phyloP scores from a whole-genome alignment of 2,888 invertebrate species.

The Aplocera efformata region DNA sequence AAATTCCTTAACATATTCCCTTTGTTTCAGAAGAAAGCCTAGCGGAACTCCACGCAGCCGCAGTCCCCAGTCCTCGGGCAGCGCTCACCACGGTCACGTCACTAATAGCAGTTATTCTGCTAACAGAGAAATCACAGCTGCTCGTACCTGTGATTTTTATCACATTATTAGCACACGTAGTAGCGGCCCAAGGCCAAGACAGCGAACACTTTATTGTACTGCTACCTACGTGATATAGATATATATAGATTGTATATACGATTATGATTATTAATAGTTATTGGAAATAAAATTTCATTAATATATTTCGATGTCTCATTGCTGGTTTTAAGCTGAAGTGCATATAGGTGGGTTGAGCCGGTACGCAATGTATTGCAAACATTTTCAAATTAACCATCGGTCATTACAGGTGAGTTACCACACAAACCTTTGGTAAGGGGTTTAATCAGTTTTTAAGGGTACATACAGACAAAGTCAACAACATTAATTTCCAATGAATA shows the following conservation, averaged over 20 bases:
- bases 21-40: conserved; percentile 78
- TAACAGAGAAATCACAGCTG: conserved; percentile 41
- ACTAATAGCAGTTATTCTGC: conserved; percentile 40
- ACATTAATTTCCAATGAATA: too few species aligned
- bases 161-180: conserved; percentile 38
- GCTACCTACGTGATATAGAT: conserved; percentile 66
- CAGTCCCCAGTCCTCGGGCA: conserved; percentile 44
- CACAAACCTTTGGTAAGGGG: too few species aligned
- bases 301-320: conserved; percentile 46
- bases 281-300: conserved; percentile 74
- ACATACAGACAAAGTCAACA: too few species aligned
- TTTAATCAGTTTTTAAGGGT: too few species aligned
- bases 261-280: conserved; percentile 59
- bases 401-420: too few species aligned
- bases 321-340: too few species aligned
- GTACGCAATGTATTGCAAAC: too few species aligned
- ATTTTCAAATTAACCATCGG: too few species aligned
- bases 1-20: conserved; percentile 36
- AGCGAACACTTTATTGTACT: conserved; percentile 48
- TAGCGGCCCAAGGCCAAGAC: conserved; percentile 42
- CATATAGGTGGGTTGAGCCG: too few species aligned
- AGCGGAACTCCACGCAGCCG: conserved; percentile 70
- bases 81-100: conserved; percentile 38
- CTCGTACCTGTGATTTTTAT: conserved; percentile 45
- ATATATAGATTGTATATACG: conserved; percentile 44